Percentiles rank a stretch among this genome's conserved stretches.
These are phyloP conservation scores for Oceanodroma leucorhoa DNA, from an alignment of 2,797 vertebrate species.

Conservation along the genomic window DNA sequence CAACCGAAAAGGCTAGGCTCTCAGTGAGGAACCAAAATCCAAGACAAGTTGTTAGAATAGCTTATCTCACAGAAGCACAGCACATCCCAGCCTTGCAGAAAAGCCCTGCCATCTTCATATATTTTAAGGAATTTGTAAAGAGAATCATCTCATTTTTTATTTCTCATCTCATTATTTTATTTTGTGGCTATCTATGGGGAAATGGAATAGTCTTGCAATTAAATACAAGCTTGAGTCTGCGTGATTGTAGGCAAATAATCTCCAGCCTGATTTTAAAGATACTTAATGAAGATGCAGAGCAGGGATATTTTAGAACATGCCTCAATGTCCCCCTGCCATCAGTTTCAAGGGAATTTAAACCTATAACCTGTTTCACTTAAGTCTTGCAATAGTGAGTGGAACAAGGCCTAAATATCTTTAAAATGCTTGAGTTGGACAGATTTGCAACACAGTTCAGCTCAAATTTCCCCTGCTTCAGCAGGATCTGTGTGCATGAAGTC, in stretches of 20 bases:
- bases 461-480: slow-evolving; percentile 23
- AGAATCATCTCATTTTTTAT: neutral
- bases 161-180: neutral
- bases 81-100: neutral
- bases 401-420: slow-evolving; percentile 3
- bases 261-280: neutral
- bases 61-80: neutral
- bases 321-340: neutral
- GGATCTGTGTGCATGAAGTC: neutral
- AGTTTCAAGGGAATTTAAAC: neutral
- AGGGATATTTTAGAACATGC: neutral
- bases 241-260: neutral
- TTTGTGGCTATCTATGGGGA: neutral
- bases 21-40: neutral
- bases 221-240: neutral
- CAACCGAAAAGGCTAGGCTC: neutral
- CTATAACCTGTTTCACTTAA: neutral
- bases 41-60: neutral
- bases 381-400: neutral
- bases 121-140: neutral
- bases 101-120: neutral
- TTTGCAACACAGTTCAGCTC: slow-evolving; percentile 30
- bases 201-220: neutral
- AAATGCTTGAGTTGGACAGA: neutral
- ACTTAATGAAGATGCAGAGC: neutral